Conservation (phyloP, 1,140 invertebrate genomes). For the Thaumetopoea pityocampa region DNA sequence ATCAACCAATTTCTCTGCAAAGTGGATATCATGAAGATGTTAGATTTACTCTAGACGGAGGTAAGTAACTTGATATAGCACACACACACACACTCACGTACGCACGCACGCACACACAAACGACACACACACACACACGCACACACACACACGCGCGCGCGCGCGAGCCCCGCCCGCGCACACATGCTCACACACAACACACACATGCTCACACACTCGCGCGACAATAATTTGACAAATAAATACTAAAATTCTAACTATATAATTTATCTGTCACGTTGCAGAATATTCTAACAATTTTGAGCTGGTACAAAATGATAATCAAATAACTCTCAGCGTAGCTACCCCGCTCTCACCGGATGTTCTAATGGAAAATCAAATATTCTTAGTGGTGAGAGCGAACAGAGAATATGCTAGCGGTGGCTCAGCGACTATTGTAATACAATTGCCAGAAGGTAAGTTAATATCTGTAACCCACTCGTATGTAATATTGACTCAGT, state of each 20-base stretch:
- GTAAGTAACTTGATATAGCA: too few species aligned
- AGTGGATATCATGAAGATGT: conserved; percentile 48
- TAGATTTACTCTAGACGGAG: conserved; percentile 36
- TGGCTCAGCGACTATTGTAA: conserved; percentile 36
- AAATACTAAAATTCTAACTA: too few species aligned
- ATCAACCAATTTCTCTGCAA: conserved; percentile 35
- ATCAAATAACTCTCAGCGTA: conserved; percentile 29
- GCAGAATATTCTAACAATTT: conserved; percentile 41
- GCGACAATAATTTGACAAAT: too few species aligned
- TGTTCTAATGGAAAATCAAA: conserved; percentile 24
- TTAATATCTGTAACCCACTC: background rate
- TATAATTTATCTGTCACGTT: too few species aligned
- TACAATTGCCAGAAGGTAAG: conserved; percentile 50
- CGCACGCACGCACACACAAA: too few species aligned
- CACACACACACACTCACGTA: too few species aligned
- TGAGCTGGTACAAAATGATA: conserved; percentile 19
- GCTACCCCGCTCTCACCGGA: conserved; percentile 23
- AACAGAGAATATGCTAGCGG: conserved; percentile 42
- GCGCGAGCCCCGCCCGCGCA: too few species aligned
- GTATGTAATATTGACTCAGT: background rate
- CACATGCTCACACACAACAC: too few species aligned
- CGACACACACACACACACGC: too few species aligned
- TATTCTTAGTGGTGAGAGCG: conserved; percentile 41
- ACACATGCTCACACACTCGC: too few species aligned
- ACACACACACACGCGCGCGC: too few species aligned